A percentile compares a stretch with the other conserved stretches of the same genome.
Conservation (phyloP, 2,797 vertebrate genomes). For the Tenualosa thibaudeaui region DNA sequence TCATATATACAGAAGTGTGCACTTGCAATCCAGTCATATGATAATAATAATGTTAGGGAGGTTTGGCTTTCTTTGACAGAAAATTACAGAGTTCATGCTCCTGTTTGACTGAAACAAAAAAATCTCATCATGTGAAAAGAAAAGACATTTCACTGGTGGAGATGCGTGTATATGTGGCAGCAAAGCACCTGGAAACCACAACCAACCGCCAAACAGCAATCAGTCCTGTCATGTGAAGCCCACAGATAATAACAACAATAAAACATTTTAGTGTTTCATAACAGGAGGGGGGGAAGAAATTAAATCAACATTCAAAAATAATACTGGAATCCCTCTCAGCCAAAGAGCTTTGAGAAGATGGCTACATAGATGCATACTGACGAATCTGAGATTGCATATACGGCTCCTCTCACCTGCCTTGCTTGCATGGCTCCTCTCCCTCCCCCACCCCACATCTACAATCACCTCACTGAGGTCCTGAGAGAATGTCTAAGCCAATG, state of each 20-base stretch:
- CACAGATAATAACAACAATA: not conserved
- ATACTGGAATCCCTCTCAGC: constrained; percentile 40
- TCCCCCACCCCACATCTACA: not conserved
- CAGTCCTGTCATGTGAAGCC: constrained; percentile 30
- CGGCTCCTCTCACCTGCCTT: not conserved
- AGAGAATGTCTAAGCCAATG: constrained; percentile 2
- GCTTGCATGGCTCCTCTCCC: constrained; percentile 5
- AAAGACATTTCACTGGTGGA: constrained; percentile 7
- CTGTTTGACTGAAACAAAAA: constrained; percentile 15
- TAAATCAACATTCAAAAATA: constrained; percentile 27
- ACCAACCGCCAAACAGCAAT: constrained; percentile 37
- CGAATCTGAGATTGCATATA: constrained; percentile 17
- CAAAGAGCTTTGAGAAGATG: constrained; percentile 23
- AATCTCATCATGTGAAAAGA: not conserved
- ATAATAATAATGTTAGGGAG: constrained; percentile 34
- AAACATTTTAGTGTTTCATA: constrained; percentile 16
- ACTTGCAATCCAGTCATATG: constrained; percentile 55
- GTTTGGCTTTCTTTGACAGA: constrained; percentile 46
- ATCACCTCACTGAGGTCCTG: constrained; percentile 21
- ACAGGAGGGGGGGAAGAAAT: not conserved
- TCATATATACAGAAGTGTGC: constrained; percentile 67
- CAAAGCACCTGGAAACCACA: constrained; percentile 36
- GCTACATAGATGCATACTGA: constrained; percentile 21
- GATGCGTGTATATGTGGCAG: constrained; percentile 23
- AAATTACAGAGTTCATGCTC: constrained; percentile 23